A percentile compares a stretch with the other conserved stretches of the same genome.
Evolutionary conservation across 2,113 vertebrate species (phyloP).

Genomic region (Chaenocephalus aceratus): DNA sequence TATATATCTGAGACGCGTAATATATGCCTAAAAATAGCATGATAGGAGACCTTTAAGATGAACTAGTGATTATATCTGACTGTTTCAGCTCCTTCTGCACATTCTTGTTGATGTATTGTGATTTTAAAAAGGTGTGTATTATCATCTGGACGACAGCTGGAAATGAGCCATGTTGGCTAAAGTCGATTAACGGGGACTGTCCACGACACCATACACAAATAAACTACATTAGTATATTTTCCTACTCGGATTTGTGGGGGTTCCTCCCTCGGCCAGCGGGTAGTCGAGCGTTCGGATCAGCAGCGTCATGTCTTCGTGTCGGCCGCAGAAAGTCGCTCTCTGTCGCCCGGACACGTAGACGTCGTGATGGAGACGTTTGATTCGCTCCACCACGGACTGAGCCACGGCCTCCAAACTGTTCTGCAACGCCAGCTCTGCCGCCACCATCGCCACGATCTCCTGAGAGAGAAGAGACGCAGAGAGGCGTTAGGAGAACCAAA

Average conservation of each 20-base stretch:
- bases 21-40: no score
- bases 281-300: slow-evolving; percentile 95
- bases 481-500: background rate
- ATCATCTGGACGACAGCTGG: no score
- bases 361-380: slow-evolving; percentile 93
- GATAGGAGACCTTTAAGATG: no score
- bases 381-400: slow-evolving; percentile 95
- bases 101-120: no score
- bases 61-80: no score
- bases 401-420: slow-evolving; percentile 90
- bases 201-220: no score
- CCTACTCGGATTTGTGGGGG: slow-evolving; percentile 91
- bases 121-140: no score
- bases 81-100: no score
- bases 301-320: slow-evolving; percentile 98
- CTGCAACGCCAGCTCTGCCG: slow-evolving; percentile 95
- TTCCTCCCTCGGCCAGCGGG: slow-evolving; percentile 85
- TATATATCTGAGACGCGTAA: no score
- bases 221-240: no score
- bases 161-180: no score
- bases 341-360: slow-evolving; percentile 91
- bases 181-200: no score
- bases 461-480: slow-evolving; percentile 53
- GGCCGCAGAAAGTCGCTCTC: slow-evolving; percentile 89
- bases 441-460: slow-evolving; percentile 98